Percentiles rank a stretch among this genome's conserved stretches.
Evolutionary conservation across 2,113 vertebrate species (phyloP).

Genomic region (Marmota monax): DNA sequence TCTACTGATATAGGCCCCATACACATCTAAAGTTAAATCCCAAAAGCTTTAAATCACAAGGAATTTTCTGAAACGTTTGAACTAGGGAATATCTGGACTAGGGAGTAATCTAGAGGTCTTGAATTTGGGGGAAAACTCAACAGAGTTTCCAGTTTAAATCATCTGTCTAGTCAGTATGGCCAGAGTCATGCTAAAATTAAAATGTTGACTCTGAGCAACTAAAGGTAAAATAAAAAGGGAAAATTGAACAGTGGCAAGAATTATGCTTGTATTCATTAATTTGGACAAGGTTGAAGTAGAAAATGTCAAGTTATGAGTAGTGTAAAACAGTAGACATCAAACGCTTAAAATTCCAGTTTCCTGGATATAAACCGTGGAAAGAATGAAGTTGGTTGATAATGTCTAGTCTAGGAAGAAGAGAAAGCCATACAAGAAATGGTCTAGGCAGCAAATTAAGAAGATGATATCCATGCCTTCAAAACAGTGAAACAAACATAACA

Average conservation of each 20-base stretch:
- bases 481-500: not conserved
- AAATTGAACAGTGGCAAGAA: conserved; percentile 15
- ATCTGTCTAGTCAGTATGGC: conserved; percentile 4
- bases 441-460: not conserved
- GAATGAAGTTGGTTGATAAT: not conserved
- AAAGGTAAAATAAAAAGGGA: not conserved
- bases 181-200: conserved; percentile 13
- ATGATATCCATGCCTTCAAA: not conserved
- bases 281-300: conserved; percentile 18
- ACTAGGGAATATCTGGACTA: not conserved
- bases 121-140: not conserved
- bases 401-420: not conserved
- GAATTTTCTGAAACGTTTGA: not conserved
- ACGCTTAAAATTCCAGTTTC: not conserved
- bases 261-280: not conserved
- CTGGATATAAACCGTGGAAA: not conserved
- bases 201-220: conserved; percentile 57
- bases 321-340: not conserved
- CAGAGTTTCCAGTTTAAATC: conserved; percentile 46
- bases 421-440: not conserved
- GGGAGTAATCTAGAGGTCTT: not conserved
- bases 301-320: not conserved
- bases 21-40: no score
- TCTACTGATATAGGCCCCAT: not conserved
- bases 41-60: not conserved